Base-by-base conservation (phyloP, 2,113 vertebrate genomes). In the Amblyornis subalaris region DNA sequence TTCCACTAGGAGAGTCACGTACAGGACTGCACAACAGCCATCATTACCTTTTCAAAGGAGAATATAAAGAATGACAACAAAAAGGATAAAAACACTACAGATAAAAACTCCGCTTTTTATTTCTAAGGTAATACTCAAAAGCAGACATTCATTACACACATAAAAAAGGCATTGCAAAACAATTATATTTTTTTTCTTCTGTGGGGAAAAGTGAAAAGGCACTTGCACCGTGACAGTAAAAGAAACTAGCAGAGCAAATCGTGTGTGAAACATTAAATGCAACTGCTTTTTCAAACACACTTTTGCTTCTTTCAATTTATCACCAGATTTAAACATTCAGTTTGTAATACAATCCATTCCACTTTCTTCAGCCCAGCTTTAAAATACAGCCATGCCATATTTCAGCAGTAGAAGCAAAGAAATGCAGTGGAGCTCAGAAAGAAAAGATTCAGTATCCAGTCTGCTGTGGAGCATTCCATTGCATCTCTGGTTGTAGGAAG, bases 241-340 rank as follows among this genome's bases (percentile, higher is more conserved):
- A 84, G 85, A 86, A 95, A 93, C 81, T 54, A 71, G 57, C 11
- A 14, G 44, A 89, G 87, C 48, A 93, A 60, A 84, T 90, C 60
- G 85, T 25, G 9, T 58, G 61, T 42, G 47, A 90, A 67, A 62
- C 67, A 53, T 62, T 86, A 67, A 78, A 61, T 8, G 7, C 36
- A 95, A 69, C 75, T 88, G 48, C 53, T 69, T 80, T 94, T 94
- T 64, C 58, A 60, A 94, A 93, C 0, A 16, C 3, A 13, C 23
- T 94, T 96, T 29, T 85, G 77, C 58, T 65, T 65, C 73, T 89
- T 91, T 90, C 85, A 85, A 88, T 95, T 93, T 96, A 88, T 93
- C 74, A 94, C 72, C 65, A 2, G 3, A 83, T 93, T 95, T 94
- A 94, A 95, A 91, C 85, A 80, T 38, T 80, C 87, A 55, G 53